Base-by-base conservation (phyloP, 2,888 invertebrate species). In the Teleogryllus oceanicus region DNA sequence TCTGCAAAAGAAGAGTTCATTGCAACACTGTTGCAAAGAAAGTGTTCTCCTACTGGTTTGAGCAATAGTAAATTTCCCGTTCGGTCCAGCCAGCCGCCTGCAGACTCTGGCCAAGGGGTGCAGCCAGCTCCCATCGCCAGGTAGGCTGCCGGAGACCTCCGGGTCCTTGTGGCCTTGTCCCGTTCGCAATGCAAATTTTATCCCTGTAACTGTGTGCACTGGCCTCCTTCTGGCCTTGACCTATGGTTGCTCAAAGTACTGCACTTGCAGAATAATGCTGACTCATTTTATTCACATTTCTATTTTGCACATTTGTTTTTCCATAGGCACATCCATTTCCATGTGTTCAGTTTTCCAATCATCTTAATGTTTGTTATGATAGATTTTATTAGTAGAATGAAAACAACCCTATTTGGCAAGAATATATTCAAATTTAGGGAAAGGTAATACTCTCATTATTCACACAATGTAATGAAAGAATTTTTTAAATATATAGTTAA, bases 101-200 rank as follows among this genome's bases (percentile, higher is more conserved):
- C 62, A 62, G 62, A 62, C n/a, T 62, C 74, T 74, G 18, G 80
- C 78, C 77, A 80, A 50, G 80, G 81, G 80, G 81, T 81, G 49
- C 80, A 74, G 49, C 82, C 80, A 20, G 80, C 78, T 76, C 82
- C 80, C n/a, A 82, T 80, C 77, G 80, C 81, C 79, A 82, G 83
- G 81, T 81, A 81, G 80, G 78, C 62, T 49, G 62, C 13, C 62
- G 62, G 62, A 62, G 62, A 13, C 62, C 62, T 62, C 62, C 62
- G 16, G 16, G 16, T n/a, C n/a, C n/a, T 62, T 13, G 13, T 13
- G 62, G 16, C 62, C n/a, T 18, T 18, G 62, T n/a, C 62, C n/a
- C n/a, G 8, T 62, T 62, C n/a, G n/a, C 62, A 62, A 16, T 62
- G 16, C 62, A 62, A 62, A 62, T 62, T 62, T n/a, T 62, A 16